These are phyloP conservation scores for Euclidia mi DNA, from an alignment of 2,888 invertebrate species.

Conservation along the genomic window DNA sequence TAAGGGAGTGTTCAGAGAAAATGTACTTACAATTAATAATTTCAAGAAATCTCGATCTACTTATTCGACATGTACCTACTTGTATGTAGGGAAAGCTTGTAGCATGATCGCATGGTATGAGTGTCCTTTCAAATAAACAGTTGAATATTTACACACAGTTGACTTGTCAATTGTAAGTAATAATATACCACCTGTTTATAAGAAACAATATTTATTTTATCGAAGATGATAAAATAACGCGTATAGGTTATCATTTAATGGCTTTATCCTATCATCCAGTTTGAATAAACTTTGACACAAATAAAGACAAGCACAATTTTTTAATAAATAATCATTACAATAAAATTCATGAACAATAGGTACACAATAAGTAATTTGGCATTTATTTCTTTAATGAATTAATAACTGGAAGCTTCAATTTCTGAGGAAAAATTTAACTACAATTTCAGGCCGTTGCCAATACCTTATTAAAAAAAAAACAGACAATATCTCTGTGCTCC, in stretches of 20 bases:
- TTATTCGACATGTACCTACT: slow-evolving; percentile 79
- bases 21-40: slow-evolving; percentile 83
- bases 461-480: slow-evolving; percentile 5
- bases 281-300: slow-evolving; percentile 48
- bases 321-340: slow-evolving; percentile 39
- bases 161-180: slow-evolving; percentile 1
- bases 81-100: slow-evolving; percentile 82
- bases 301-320: slow-evolving; percentile 61
- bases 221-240: slow-evolving; percentile 54
- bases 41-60: slow-evolving; percentile 85
- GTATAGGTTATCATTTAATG: slow-evolving; percentile 42
- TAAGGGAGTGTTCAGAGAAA: slow-evolving; percentile 81
- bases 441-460: slow-evolving; percentile 39
- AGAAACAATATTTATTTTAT: slow-evolving; percentile 34
- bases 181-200: slow-evolving; percentile 44
- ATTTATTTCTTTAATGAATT: slow-evolving; percentile 40
- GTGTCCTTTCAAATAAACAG: slow-evolving; percentile 44
- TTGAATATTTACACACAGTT: slow-evolving; percentile 25
- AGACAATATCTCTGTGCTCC: background rate
- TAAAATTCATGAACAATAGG: slow-evolving; percentile 50
- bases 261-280: slow-evolving; percentile 52
- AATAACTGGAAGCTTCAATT: slow-evolving; percentile 77
- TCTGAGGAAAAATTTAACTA: slow-evolving; percentile 76
- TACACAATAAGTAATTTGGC: slow-evolving; percentile 56
- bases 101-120: slow-evolving; percentile 81